Conservation (phyloP, 2,797 vertebrate genomes). For the Mormyrops boulengeri region DNA sequence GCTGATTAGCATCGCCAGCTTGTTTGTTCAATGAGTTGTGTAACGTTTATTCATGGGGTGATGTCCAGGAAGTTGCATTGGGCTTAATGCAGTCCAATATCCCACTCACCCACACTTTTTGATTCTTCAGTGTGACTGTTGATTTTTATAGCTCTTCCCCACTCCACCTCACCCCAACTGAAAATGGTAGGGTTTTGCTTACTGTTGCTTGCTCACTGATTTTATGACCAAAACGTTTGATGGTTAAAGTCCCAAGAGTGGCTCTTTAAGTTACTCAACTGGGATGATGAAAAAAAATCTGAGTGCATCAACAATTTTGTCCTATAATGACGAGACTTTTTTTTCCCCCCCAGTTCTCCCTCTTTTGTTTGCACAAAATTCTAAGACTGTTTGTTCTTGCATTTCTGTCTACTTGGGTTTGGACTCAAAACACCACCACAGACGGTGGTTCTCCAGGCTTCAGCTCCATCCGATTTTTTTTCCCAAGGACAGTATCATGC, state of each 20-base stretch:
- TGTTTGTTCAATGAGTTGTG: slow-evolving; percentile 8
- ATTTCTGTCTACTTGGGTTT: background rate
- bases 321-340: background rate
- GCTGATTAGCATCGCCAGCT: background rate
- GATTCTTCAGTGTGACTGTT: background rate
- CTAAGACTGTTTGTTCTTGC: background rate
- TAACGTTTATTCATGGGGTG: slow-evolving; percentile 13
- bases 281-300: background rate
- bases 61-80: background rate
- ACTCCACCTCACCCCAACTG: background rate
- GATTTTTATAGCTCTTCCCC: background rate
- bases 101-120: background rate
- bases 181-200: background rate
- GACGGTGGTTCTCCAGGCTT: background rate
- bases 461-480: background rate
- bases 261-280: background rate
- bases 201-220: background rate
- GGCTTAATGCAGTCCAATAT: background rate
- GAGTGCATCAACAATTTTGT: background rate
- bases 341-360: background rate
- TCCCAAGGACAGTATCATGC: background rate
- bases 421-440: background rate
- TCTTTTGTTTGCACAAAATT: background rate
- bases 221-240: background rate
- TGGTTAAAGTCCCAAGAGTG: background rate